phyloP scores from a whole-genome alignment of 2,888 invertebrate species.

The Cenopis cana region DNA sequence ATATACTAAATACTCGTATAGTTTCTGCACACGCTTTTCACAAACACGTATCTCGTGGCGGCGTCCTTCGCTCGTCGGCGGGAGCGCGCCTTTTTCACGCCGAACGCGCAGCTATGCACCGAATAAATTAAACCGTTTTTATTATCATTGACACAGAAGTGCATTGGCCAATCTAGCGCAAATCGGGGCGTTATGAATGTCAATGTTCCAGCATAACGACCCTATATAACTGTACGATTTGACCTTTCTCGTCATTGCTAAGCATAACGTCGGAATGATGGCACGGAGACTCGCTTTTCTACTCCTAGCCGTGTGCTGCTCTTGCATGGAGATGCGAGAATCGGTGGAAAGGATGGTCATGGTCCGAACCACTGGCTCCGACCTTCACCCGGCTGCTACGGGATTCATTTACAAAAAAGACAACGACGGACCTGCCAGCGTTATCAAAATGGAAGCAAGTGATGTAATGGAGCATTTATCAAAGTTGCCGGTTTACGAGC shows the following conservation, averaged over 20 bases:
- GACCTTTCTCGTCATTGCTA: conserved; percentile 76
- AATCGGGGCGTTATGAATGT: conserved; percentile 79
- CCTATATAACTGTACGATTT: conserved; percentile 77
- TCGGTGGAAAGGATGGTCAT: conserved; percentile 83
- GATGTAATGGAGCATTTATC: conserved; percentile 76
- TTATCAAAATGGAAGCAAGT: conserved; percentile 76
- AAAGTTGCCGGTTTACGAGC: conserved; percentile 62
- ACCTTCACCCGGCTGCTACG: conserved; percentile 85
- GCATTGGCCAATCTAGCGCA: conserved; percentile 77
- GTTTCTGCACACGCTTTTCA: conserved; percentile 13
- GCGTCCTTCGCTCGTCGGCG: conserved; percentile 27
- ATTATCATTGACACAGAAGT: conserved; percentile 84
- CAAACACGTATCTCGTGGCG: conserved; percentile 15
- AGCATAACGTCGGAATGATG: conserved; percentile 67
- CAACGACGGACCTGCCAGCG: conserved; percentile 76
- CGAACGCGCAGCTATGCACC: conserved; percentile 74
- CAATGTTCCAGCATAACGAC: conserved; percentile 74
- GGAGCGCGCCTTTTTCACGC: conserved; percentile 43
- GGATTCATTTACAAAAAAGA: conserved; percentile 85
- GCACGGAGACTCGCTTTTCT: conserved; percentile 64
- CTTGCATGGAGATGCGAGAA: conserved; percentile 78
- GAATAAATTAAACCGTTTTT: conserved; percentile 79
- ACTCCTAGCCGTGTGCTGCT: conserved; percentile 57
- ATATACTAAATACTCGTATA: no score
- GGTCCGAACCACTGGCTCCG: conserved; percentile 83